Conservation (phyloP, 2,888 invertebrate species). For the Diadromus collaris region DNA sequence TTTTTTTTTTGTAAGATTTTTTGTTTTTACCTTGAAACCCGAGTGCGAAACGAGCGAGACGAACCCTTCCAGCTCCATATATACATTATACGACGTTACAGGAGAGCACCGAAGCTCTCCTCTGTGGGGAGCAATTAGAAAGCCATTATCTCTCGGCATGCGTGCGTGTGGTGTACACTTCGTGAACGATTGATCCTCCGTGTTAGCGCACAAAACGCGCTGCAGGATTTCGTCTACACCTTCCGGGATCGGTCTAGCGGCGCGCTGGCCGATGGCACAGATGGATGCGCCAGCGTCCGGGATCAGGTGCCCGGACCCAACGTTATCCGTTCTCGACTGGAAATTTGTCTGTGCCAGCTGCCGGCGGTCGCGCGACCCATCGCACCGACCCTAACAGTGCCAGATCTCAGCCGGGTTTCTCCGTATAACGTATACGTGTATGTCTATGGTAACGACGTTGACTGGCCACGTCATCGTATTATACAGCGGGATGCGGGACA, state of each 20-base stretch:
- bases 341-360: conserved; percentile 66
- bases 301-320: conserved; percentile 62
- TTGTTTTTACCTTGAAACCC: conserved; percentile 38
- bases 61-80: conserved; percentile 6
- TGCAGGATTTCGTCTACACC: conserved; percentile 40
- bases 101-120: conserved; percentile 34
- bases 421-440: conserved; percentile 4
- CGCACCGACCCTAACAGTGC: conserved; percentile 38
- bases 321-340: conserved; percentile 56
- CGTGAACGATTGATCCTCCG: conserved; percentile 13
- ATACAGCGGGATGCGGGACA: conserved; percentile 57
- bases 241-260: conserved; percentile 42
- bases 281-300: conserved; percentile 53
- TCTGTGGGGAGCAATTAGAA: conserved; percentile 71
- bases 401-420: not conserved
- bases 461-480: conserved; percentile 61
- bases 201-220: conserved; percentile 2
- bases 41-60: conserved; percentile 50
- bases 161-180: conserved; percentile 51
- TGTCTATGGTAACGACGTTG: conserved; percentile 44
- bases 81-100: conserved; percentile 26
- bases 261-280: conserved; percentile 31
- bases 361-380: conserved; percentile 55
- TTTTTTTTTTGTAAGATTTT: conserved; percentile 46
- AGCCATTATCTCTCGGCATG: conserved; percentile 70